Conservation (phyloP, 37 sponge, comb jelly and placozoan genomes). For the Hexactinellida sp. region DNA sequence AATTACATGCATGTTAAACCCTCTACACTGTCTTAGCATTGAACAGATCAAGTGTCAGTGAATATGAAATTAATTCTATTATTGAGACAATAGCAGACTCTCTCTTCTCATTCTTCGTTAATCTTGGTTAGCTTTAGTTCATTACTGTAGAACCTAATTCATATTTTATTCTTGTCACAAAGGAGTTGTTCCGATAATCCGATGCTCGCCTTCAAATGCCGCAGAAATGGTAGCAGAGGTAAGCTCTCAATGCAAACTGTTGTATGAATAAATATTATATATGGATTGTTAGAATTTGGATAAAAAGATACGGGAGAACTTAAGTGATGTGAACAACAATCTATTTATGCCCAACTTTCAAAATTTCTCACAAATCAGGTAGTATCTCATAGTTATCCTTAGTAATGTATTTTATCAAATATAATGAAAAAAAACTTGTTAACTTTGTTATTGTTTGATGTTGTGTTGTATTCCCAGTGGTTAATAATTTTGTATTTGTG, state of each 20-base stretch:
- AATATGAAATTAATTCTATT: conserved; percentile 60
- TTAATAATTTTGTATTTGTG: too few relatives aligned
- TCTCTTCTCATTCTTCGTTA: conserved; percentile 87
- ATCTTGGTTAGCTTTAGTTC: conserved; percentile 21
- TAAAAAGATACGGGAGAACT: conserved; percentile 80
- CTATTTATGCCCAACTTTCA: conserved; percentile 63
- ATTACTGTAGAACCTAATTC: background rate
- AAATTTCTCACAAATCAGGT: conserved; percentile 57
- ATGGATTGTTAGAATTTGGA: conserved; percentile 50
- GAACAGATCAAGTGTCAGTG: conserved; percentile 63
- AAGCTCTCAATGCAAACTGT: background rate
- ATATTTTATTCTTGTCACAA: too few relatives aligned
- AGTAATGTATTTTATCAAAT: too few relatives aligned
- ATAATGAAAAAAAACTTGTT: too few relatives aligned
- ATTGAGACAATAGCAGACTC: conserved; percentile 64
- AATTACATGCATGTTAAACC: too few relatives aligned
- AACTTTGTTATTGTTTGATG: too few relatives aligned
- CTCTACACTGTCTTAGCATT: conserved; percentile 57
- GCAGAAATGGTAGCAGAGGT: conserved; percentile 85
- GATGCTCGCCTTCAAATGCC: conserved; percentile 94
- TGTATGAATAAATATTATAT: too few relatives aligned
- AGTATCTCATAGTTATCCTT: background rate
- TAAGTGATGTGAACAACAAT: conserved; percentile 66
- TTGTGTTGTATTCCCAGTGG: too few relatives aligned
- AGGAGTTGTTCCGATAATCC: conserved; percentile 83